Conservation (phyloP, 2,113 vertebrate genomes). For the Phylloscopus trochilus region DNA sequence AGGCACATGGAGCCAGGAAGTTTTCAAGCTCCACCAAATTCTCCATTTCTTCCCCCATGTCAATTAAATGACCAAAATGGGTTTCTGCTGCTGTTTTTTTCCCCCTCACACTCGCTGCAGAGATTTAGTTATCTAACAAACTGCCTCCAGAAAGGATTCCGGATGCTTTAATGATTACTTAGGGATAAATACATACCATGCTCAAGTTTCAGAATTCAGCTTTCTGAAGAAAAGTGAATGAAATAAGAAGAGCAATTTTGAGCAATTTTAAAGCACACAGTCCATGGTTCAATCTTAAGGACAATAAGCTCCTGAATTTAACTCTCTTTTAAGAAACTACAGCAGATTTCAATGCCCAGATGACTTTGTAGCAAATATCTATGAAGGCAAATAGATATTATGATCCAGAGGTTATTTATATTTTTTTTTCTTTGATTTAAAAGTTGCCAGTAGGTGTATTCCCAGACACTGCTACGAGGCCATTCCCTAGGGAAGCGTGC, state of each 20-base stretch:
- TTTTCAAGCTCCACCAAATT: neutral
- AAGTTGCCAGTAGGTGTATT: neutral
- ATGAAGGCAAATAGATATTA: neutral
- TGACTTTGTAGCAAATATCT: neutral
- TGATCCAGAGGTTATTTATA: neutral
- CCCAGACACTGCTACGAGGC: rapidly evolving
- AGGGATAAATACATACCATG: neutral
- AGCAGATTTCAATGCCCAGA: neutral
- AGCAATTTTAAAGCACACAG: neutral
- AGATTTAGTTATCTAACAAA: neutral
- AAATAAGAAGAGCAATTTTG: neutral
- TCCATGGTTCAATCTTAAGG: neutral
- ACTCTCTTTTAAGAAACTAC: neutral
- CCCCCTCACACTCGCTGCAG: rapidly evolving
- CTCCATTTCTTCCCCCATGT: neutral
- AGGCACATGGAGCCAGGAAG: rapidly evolving
- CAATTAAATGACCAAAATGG: neutral
- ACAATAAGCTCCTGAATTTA: neutral
- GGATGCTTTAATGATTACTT: neutral
- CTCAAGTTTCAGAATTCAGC: neutral
- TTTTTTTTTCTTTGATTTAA: neutral
- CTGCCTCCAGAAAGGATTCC: neutral
- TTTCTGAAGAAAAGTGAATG: neutral
- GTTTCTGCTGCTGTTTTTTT: neutral
- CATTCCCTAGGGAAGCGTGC: rapidly evolving